phyloP scores from a whole-genome alignment of 2,888 invertebrate genomes.

The Phyto melanocephala region DNA sequence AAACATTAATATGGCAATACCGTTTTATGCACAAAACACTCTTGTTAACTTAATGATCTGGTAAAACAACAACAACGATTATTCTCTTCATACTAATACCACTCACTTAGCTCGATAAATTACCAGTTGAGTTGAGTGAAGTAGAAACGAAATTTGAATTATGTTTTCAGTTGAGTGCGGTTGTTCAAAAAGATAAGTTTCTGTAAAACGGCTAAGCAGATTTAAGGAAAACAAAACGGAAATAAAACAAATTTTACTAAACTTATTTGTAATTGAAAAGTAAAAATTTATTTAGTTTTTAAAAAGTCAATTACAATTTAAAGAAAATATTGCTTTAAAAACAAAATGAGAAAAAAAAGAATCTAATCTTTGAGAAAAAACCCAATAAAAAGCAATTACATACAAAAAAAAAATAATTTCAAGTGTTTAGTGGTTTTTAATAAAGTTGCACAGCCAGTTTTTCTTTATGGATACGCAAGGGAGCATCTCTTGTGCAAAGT shows the following conservation, averaged over 20 bases:
- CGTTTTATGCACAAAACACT: neutral
- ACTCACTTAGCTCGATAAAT: neutral
- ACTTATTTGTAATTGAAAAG: too few relatives aligned
- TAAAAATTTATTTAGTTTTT: too few relatives aligned
- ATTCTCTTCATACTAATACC: neutral
- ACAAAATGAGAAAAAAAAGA: too few relatives aligned
- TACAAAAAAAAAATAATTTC: too few relatives aligned
- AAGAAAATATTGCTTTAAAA: neutral
- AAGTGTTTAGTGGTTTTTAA: neutral
- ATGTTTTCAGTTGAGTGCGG: slow-evolving; percentile 62
- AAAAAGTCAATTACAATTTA: neutral
- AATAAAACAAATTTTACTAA: too few relatives aligned
- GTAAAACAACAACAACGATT: neutral
- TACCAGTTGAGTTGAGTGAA: slow-evolving; percentile 41
- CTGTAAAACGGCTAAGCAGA: neutral
- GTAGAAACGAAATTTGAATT: slow-evolving; percentile 51
- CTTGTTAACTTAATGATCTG: slow-evolving; percentile 39
- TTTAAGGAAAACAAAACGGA: neutral
- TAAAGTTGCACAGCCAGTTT: slow-evolving; percentile 48
- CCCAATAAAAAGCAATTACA: neutral
- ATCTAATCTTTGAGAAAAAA: too few relatives aligned
- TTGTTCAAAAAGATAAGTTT: slow-evolving; percentile 45
- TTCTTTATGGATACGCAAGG: slow-evolving; percentile 30
- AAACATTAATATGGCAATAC: neutral
- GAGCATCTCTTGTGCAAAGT: neutral